Base-by-base conservation (phyloP, 2,888 invertebrate species). In the Heliconius erato region DNA sequence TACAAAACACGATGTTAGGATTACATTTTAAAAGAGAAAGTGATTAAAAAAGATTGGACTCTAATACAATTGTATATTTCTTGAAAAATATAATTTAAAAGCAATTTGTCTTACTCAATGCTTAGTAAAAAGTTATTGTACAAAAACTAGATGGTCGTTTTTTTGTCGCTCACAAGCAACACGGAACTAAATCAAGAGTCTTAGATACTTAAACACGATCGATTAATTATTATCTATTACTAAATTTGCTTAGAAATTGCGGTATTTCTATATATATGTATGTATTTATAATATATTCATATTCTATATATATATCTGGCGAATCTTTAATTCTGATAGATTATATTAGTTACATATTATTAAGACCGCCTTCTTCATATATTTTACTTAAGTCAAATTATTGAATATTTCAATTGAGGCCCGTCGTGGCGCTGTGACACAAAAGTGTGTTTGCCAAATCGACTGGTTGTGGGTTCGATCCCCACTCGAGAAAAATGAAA, bases 151-250 rank as follows among this genome's bases (percentile, higher is more conserved):
- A 71, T n/a, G n/a, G 71, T 40, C 40, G 9, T 54, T 54, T 54
- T 49, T 54, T 54, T 71, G n/a, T 71, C 40, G n/a, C n/a, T n/a
- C 12, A 71, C 35, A n/a, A 71, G 71, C 12, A 40, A 71, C 71
- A 14, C 71, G 71, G 71, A 71, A 71, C 71, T 71, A n/a, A 54
- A 3, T 23, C 71, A 71, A 71, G 54, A 54, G 54, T 9, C n/a
- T 69, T 69, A n/a, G 23, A 69, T n/a, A 11, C 2, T 71, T 23
- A 12, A 23, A 71, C 40, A 40, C 40, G 23, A 40, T 71, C 54
- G 23, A 54, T 54, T 54, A 54, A 54, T 12, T 12, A 40, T n/a
- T 40, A n/a, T 40, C 12, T 71, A 71, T 71, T 71, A 12, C n/a
- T 69, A 12, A 23, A 35, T 23, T n/a, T 3, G 35, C 3, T 12